These are phyloP conservation scores for Orussus abietinus DNA, from an alignment of 1,140 invertebrate genomes.

Conservation along the genomic window DNA sequence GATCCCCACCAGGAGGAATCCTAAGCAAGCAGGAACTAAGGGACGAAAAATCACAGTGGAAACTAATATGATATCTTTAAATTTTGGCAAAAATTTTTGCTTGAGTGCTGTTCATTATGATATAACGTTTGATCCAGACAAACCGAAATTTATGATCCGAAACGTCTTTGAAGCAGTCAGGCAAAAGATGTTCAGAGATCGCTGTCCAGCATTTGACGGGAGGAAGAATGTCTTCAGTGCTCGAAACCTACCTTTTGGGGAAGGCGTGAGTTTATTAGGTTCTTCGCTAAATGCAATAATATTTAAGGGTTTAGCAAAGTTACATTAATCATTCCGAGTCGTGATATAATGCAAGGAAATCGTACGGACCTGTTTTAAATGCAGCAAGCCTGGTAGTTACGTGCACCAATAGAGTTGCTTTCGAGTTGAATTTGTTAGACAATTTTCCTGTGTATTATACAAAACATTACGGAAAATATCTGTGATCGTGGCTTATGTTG, in stretches of 20 bases:
- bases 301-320: too few relatives aligned
- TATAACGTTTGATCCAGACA: conserved; percentile 52
- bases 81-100: conserved; percentile 45
- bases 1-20: conserved; percentile 26
- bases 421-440: not conserved
- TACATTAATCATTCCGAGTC: too few relatives aligned
- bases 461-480: not conserved
- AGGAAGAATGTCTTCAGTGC: conserved; percentile 62
- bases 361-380: conserved; percentile 1
- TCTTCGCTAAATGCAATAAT: conserved; percentile 2
- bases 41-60: conserved; percentile 50
- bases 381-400: not conserved
- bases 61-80: conserved; percentile 58
- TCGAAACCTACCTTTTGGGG: conserved; percentile 27
- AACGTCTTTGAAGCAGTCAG: conserved; percentile 34
- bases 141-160: conserved; percentile 51
- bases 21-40: conserved; percentile 35
- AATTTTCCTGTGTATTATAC: conserved; percentile 7
- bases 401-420: not conserved
- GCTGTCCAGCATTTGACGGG: conserved; percentile 68
- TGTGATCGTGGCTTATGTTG: conserved; percentile 1
- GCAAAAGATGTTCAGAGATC: conserved; percentile 28
- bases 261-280: conserved; percentile 22
- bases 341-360: not conserved
- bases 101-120: conserved; percentile 54